Percentiles rank a stretch among this genome's conserved stretches.
Conservation (phyloP, 2,113 vertebrate genomes). For the Laterallus jamaicensis region DNA sequence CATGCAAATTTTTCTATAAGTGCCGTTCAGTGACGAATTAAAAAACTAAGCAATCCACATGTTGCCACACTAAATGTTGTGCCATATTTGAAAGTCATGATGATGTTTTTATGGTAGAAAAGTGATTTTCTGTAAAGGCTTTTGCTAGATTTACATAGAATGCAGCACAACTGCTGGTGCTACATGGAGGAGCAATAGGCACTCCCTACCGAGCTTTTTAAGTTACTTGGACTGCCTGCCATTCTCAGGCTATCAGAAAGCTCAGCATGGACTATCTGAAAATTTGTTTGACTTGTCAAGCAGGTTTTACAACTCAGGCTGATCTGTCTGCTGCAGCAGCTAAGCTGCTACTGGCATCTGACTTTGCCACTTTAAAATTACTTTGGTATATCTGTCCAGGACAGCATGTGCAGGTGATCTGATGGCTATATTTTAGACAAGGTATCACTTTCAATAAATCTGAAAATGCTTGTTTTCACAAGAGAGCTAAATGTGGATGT, state of each 20-base stretch:
- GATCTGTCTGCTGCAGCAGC: background rate
- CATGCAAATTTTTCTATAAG: background rate
- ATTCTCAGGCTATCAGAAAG: background rate
- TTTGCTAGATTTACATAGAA: background rate
- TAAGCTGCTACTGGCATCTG: background rate
- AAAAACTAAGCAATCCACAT: background rate
- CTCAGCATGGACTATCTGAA: background rate
- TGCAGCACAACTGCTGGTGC: background rate
- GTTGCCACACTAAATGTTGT: background rate
- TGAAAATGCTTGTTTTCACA: background rate
- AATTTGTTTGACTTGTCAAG: background rate
- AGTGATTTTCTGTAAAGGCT: background rate
- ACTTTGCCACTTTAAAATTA: background rate
- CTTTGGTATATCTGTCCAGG: background rate
- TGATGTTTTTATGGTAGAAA: background rate
- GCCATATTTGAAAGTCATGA: background rate
- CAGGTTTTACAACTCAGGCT: background rate
- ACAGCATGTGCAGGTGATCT: background rate
- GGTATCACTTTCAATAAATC: background rate
- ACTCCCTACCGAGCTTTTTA: background rate
- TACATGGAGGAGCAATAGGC: background rate
- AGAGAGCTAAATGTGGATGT: background rate
- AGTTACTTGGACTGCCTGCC: background rate
- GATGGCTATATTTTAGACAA: background rate
- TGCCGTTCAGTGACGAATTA: background rate